phyloP scores from a whole-genome alignment of 2,888 invertebrate genomes.

The Pterobdella sp. region DNA sequence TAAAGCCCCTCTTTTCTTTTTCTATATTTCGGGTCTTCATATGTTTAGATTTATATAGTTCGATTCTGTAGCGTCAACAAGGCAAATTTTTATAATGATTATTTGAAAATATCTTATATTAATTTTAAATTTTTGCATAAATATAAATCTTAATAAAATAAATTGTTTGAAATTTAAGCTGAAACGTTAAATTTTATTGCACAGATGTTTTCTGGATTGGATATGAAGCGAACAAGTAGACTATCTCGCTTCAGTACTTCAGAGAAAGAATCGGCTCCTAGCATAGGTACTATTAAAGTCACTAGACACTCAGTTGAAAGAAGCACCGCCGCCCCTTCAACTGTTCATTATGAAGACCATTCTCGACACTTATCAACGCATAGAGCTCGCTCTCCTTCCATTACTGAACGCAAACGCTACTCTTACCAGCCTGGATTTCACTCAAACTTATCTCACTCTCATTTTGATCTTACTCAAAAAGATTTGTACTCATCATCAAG shows the following conservation, averaged over 20 bases:
- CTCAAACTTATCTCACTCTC: neutral
- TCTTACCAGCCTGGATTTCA: too few species aligned
- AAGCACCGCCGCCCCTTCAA: too few species aligned
- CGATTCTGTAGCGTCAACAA: neutral
- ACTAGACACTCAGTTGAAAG: neutral
- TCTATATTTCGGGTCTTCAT: conserved; percentile 16
- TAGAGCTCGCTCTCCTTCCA: neutral
- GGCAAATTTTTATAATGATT: neutral
- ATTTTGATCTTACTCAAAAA: neutral
- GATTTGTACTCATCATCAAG: neutral
- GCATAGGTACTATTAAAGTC: neutral
- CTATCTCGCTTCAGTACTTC: neutral
- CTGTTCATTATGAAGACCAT: conserved; percentile 8
- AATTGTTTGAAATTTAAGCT: neutral
- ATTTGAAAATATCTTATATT: neutral
- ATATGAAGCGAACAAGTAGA: neutral
- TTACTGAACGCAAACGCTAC: neutral
- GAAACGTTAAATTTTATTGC: neutral
- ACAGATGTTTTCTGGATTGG: conserved; percentile 2
- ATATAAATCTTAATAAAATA: neutral
- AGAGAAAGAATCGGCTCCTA: conserved; percentile 2
- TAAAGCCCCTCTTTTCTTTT: neutral
- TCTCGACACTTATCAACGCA: conserved; percentile 7
- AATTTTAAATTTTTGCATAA: neutral
- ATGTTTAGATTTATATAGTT: neutral